phyloP scores from a whole-genome alignment of 2,797 vertebrate genomes.

The Clarias platycephalus region DNA sequence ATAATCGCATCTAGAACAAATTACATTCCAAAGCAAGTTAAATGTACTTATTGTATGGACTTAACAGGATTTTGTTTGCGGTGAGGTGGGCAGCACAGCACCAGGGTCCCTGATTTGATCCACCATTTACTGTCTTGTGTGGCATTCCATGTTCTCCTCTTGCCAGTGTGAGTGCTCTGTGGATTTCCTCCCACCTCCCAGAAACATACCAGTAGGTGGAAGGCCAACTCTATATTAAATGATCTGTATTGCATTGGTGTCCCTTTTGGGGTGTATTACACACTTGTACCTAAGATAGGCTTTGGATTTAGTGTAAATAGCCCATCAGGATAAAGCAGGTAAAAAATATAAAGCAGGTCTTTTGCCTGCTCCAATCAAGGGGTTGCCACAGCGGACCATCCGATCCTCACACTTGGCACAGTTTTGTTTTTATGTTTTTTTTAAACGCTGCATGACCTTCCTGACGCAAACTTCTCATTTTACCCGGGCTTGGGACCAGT shows the following conservation, averaged over 20 bases:
- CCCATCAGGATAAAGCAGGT: not conserved
- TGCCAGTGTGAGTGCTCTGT: not conserved
- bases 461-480: no score
- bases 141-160: not conserved
- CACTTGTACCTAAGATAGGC: not conserved
- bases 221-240: not conserved
- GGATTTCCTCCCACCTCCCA: not conserved
- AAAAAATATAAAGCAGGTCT: no score
- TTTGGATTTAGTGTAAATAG: not conserved
- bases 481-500: no score
- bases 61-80: not conserved
- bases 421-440: no score
- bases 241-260: not conserved
- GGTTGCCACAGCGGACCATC: no score
- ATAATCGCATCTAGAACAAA: not conserved
- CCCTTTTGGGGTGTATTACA: no score
- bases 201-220: not conserved
- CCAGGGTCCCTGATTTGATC: not conserved
- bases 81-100: not conserved
- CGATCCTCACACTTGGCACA: no score
- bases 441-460: no score
- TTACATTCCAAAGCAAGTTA: not conserved
- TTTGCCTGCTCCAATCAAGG: no score
- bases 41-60: not conserved
- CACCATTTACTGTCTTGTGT: no score